A percentile compares a stretch with the other conserved stretches of the same genome.
phyloP scores from a whole-genome alignment of 2,888 invertebrate species.

The Temnothorax ravouxi region DNA sequence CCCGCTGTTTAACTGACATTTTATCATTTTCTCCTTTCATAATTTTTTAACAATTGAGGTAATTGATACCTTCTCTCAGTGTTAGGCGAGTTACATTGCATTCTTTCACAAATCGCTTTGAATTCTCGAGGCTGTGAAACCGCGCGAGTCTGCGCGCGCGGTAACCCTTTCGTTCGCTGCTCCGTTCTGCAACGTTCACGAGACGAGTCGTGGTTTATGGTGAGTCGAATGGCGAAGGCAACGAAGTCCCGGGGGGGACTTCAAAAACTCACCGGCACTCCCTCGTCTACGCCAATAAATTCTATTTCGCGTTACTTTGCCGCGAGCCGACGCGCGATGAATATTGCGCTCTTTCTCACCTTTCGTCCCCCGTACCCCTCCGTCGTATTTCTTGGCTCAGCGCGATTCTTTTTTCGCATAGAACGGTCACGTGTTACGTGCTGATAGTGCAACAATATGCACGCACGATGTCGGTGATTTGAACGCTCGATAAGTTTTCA shows the following conservation, averaged over 20 bases:
- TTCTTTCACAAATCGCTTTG: neutral
- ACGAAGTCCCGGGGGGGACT: constrained; percentile 73
- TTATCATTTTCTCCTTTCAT: neutral
- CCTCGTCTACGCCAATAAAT: constrained; percentile 76
- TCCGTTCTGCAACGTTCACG: constrained; percentile 56
- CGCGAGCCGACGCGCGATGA: constrained; percentile 58
- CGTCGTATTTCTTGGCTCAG: constrained; percentile 29
- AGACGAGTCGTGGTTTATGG: constrained; percentile 81
- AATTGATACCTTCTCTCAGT: neutral
- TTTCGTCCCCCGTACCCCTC: neutral
- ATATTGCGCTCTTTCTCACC: constrained; percentile 34
- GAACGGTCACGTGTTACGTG: neutral
- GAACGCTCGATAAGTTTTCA: constrained; percentile 22
- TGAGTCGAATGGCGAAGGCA: constrained; percentile 81
- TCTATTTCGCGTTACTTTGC: constrained; percentile 70
- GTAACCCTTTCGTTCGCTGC: constrained; percentile 16
- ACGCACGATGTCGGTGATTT: constrained; percentile 32
- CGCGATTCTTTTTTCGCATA: constrained; percentile 9
- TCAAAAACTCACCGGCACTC: constrained; percentile 72
- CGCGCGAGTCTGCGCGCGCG: neutral
- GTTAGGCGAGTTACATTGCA: neutral
- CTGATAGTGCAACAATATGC: constrained; percentile 1
- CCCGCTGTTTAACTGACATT: neutral
- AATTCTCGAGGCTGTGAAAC: neutral
- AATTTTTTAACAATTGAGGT: neutral